Percentiles rank a stretch among this genome's conserved stretches.
phyloP scores from a whole-genome alignment of 1,140 invertebrate genomes.

The Linepithema humile region DNA sequence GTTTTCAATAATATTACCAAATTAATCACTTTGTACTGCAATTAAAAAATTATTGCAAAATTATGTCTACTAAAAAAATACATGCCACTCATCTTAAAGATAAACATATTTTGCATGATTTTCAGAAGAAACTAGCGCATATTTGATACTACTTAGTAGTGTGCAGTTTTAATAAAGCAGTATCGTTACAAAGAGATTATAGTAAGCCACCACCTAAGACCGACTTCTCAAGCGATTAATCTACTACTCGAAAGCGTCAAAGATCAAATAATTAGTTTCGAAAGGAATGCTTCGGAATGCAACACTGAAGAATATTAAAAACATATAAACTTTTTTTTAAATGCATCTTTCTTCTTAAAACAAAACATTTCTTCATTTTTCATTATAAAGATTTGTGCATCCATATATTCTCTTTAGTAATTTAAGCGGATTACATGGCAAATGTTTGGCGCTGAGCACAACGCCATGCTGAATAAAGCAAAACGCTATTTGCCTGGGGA shows the following conservation, averaged over 20 bases:
- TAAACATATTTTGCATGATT: background rate
- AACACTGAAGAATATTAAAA: background rate
- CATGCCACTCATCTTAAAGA: no score
- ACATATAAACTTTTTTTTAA: background rate
- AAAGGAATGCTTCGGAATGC: background rate
- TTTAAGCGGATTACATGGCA: background rate
- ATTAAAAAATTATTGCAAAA: background rate
- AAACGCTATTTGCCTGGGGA: background rate
- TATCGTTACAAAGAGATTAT: constrained; percentile 9
- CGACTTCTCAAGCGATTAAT: background rate
- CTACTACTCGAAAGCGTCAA: background rate
- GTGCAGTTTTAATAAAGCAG: constrained; percentile 39
- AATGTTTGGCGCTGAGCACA: background rate
- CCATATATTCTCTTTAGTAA: background rate
- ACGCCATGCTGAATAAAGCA: background rate
- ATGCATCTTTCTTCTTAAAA: background rate
- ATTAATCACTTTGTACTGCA: background rate
- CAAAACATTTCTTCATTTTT: background rate
- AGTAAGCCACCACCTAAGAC: constrained; percentile 6
- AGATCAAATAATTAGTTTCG: background rate
- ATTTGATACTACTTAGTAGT: background rate
- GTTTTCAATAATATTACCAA: background rate
- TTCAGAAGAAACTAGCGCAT: background rate
- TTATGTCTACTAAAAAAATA: no score
- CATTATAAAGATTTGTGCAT: background rate